Base-by-base conservation (phyloP, 2,797 vertebrate genomes). In the Clangula hyemalis region DNA sequence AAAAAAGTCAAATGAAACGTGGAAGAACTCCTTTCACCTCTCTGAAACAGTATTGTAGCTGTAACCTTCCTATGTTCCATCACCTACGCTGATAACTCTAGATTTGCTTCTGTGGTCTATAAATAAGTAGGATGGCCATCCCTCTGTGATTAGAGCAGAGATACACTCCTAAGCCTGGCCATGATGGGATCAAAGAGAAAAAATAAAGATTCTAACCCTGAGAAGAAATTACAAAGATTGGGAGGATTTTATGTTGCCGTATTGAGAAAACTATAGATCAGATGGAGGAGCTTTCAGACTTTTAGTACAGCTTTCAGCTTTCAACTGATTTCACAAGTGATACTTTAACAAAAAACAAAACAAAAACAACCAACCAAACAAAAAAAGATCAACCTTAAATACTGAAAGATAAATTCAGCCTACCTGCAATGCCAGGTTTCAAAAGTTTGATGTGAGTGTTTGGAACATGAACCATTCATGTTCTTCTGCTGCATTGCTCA, bases 371-470 rank as follows among this genome's bases (percentile, higher is more conserved):
- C 41, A 43, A 8, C 41, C 41, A 43, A 18, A 43, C 17, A 47
- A 12, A 47, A 45, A 24, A 13, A 32, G 36, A 54, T 66, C 39
- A 60, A 20, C 14, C 45, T 84, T 79, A 79, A 79, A 84, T 56
- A 49, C 27, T 43, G 53, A 75, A 60, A 32, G 69, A 41, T 4
- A 73, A 85, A 76, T 82, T 58, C 34, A 76, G 30, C 7, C 5
- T 71, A 16, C 62, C 21, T 87, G 28, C 20, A 82, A 56, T 89
- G 89, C 76, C 47, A 95, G 34, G 39, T 34, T 79, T 95, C 57
- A 70, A 22, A 91, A 76, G 10, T 62, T 73, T 64, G 8, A 58
- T 79, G 25, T 45, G 9, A 38, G 2, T 65, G 20, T 82, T 89
- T 57, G 72, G n/a, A 82, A 65, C 19, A 17, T 21, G 32, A 80